These are phyloP conservation scores for Emydocephalus ijimae DNA, from an alignment of 2,113 vertebrate genomes.

Conservation along the genomic window DNA sequence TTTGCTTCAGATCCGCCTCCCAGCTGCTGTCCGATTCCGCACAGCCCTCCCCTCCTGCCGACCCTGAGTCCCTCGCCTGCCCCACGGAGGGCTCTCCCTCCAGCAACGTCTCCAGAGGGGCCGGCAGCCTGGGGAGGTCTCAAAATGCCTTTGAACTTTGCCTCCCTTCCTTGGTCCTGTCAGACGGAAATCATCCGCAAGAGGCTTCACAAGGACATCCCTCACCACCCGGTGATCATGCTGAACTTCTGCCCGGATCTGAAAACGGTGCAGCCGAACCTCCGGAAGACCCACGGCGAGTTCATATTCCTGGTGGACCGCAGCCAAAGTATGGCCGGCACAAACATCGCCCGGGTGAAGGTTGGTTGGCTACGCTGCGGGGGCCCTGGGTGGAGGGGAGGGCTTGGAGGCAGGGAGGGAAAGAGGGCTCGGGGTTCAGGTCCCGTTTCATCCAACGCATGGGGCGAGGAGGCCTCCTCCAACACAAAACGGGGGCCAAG, in stretches of 20 bases:
- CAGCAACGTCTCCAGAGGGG: neutral
- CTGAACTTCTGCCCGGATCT: conserved; percentile 93
- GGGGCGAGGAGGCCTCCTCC: too few relatives aligned
- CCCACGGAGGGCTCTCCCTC: neutral
- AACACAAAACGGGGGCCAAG: neutral
- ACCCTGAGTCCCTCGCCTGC: neutral
- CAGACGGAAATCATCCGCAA: conserved; percentile 90
- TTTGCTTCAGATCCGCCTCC: neutral
- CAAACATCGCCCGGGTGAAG: conserved; percentile 80
- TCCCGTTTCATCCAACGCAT: too few relatives aligned
- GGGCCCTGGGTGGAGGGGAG: neutral
- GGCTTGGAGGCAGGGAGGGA: neutral
- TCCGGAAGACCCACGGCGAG: conserved; percentile 82
- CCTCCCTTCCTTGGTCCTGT: conserved; percentile 16
- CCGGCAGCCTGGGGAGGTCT: neutral
- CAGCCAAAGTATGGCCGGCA: conserved; percentile 85
- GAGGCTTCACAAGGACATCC: conserved; percentile 90
- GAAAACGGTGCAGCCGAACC: conserved; percentile 72
- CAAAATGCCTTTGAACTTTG: neutral
- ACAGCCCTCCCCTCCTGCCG: neutral
- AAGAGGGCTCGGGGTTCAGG: too few relatives aligned
- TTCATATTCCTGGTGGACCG: conserved; percentile 94
- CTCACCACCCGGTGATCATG: conserved; percentile 91
- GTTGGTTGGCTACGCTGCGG: conserved; percentile 53
- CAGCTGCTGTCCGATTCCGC: neutral